Percentiles rank a stretch among this genome's conserved stretches.
Evolutionary conservation across 2,888 invertebrate species (phyloP).

Genomic region (Pristionchus entomophagus): DNA sequence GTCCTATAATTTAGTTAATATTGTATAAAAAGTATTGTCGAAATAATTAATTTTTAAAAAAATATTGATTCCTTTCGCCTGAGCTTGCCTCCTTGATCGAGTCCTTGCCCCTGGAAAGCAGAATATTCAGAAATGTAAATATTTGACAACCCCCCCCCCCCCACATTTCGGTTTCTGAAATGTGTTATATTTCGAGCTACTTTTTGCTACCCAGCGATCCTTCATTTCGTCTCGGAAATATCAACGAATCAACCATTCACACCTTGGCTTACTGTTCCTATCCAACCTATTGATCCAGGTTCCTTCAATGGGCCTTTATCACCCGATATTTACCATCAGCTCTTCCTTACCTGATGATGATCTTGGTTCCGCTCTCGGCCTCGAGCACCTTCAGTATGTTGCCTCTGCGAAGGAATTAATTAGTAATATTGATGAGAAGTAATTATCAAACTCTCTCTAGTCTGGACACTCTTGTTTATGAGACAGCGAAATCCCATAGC

Average conservation of each 20-base stretch:
- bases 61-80: slow-evolving; percentile 15
- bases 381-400: slow-evolving; percentile 90
- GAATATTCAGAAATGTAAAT: too few relatives aligned
- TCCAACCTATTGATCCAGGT: background rate
- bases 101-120: slow-evolving; percentile 88
- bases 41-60: slow-evolving; percentile 87
- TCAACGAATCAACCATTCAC: too few relatives aligned
- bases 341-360: slow-evolving; percentile 70
- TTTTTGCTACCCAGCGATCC: too few relatives aligned
- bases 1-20: slow-evolving; percentile 80
- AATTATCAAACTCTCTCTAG: too few relatives aligned
- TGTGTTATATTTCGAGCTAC: too few relatives aligned
- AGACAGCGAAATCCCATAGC: too few relatives aligned
- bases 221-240: too few relatives aligned
- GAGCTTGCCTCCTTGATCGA: slow-evolving; percentile 97
- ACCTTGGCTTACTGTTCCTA: background rate
- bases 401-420: slow-evolving; percentile 81
- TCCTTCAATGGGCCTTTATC: too few relatives aligned
- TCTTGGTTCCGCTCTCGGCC: slow-evolving; percentile 78
- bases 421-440: background rate
- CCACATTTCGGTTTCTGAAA: too few relatives aligned
- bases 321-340: too few relatives aligned
- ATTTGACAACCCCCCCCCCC: too few relatives aligned
- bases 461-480: too few relatives aligned
- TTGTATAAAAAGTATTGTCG: background rate